Conservation (phyloP, 2,113 vertebrate genomes). For the Arothron firmamentum region DNA sequence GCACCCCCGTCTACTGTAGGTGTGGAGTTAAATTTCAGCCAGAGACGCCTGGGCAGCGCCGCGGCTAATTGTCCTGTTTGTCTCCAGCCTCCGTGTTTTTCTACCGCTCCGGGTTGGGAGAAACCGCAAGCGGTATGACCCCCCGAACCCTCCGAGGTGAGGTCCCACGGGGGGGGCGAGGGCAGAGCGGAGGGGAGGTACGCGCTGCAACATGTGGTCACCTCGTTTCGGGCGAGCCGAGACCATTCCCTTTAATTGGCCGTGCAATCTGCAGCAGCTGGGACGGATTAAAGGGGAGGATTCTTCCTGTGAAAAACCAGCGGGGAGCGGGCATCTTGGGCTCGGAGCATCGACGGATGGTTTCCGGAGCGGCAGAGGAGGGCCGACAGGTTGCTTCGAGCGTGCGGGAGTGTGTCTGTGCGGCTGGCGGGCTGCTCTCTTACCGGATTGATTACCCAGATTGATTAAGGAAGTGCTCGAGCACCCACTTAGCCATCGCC, state of each 20-base stretch:
- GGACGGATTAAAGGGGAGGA: slow-evolving; percentile 80
- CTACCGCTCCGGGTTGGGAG: slow-evolving; percentile 61
- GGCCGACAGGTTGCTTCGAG: neutral
- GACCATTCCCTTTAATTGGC: slow-evolving; percentile 84
- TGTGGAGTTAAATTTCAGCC: neutral
- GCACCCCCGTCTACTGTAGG: slow-evolving; percentile 47
- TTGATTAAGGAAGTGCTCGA: slow-evolving; percentile 71
- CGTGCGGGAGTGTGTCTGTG: slow-evolving; percentile 1
- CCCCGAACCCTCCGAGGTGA: slow-evolving; percentile 60
- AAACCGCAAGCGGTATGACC: slow-evolving; percentile 83
- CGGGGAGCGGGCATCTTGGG: slow-evolving; percentile 13
- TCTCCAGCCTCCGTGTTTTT: slow-evolving; percentile 49
- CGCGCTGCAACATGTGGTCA: slow-evolving; percentile 81
- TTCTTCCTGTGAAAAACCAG: slow-evolving; percentile 74
- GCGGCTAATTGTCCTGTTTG: slow-evolving; percentile 58
- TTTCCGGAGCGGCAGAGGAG: neutral
- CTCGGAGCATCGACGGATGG: neutral
- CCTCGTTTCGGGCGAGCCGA: slow-evolving; percentile 77
- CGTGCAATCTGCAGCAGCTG: slow-evolving; percentile 81
- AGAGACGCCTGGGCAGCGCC: slow-evolving; percentile 17
- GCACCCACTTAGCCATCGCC: slow-evolving; percentile 59
- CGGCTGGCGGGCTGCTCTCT: slow-evolving; percentile 43
- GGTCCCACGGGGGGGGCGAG: slow-evolving; percentile 37
- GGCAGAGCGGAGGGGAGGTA: slow-evolving; percentile 27
- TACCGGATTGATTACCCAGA: slow-evolving; percentile 43